Evolutionary conservation across 1,140 invertebrate species (phyloP).

Genomic region (Hyposmocoma kahamanoa): DNA sequence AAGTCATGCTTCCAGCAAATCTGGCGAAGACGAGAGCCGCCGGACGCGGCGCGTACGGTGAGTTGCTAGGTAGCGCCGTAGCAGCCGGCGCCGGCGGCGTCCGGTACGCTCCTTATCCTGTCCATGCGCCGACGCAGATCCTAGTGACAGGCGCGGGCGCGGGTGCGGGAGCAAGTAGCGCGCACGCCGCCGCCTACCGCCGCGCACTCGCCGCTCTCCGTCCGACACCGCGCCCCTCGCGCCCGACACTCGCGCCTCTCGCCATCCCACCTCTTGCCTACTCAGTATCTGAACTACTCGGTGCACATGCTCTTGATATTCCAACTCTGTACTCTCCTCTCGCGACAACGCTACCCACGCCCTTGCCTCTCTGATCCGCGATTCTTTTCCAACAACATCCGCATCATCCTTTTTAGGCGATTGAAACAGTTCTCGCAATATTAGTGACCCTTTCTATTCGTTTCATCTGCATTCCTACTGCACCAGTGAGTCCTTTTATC

Average conservation of each 20-base stretch:
- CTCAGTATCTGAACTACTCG: conserved; percentile 66
- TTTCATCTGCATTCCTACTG: conserved; percentile 14
- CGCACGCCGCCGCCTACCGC: conserved; percentile 50
- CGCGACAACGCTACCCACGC: conserved; percentile 51
- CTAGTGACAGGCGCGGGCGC: conserved; percentile 70
- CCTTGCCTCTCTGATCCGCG: conserved; percentile 80
- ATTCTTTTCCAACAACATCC: conserved; percentile 68
- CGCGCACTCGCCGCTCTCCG: conserved; percentile 66
- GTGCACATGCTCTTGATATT: conserved; percentile 63
- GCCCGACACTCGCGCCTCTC: conserved; percentile 59
- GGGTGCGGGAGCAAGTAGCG: conserved; percentile 46
- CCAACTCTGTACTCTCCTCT: conserved; percentile 64
- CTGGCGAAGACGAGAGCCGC: conserved; percentile 94
- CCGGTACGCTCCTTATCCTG: conserved; percentile 77
- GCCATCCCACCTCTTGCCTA: conserved; percentile 57
- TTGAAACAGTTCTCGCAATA: neutral
- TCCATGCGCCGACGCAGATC: conserved; percentile 76
- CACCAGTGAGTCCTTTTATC: conserved; percentile 30
- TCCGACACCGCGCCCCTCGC: conserved; percentile 49
- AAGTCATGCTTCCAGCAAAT: conserved; percentile 98
- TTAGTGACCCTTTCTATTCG: neutral
- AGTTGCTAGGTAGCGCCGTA: conserved; percentile 90
- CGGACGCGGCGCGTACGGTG: conserved; percentile 94
- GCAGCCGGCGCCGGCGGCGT: conserved; percentile 74
- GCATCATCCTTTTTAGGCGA: conserved; percentile 57